Conservation (phyloP, 2,888 invertebrate species). For the Synanthedon formicaeformis region DNA sequence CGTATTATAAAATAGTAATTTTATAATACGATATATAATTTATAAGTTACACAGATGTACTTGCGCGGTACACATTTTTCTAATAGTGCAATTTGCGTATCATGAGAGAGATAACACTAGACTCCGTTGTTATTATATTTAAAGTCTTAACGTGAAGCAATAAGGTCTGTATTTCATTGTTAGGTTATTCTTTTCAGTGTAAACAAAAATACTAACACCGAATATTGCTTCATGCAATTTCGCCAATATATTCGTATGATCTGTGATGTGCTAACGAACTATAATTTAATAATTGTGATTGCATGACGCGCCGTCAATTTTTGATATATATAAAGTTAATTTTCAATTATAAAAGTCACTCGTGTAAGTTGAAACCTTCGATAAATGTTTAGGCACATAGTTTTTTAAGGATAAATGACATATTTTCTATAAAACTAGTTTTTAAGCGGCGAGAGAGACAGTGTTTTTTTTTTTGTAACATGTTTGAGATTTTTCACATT, state of each 20-base stretch:
- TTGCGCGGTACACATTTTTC: no score
- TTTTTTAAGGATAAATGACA: conserved; percentile 50
- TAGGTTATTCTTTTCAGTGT: no score
- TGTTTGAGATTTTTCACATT: conserved; percentile 36
- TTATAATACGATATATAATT: no score
- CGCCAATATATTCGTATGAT: conserved; percentile 33
- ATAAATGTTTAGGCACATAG: conserved; percentile 2
- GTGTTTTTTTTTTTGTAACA: conserved; percentile 24
- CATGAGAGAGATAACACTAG: no score
- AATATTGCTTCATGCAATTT: conserved; percentile 31
- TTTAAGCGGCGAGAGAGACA: conserved; percentile 6
- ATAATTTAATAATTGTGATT: conserved; percentile 17
- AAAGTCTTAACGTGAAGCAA: no score
- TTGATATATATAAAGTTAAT: neutral
- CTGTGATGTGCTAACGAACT: conserved; percentile 61
- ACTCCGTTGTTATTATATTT: no score
- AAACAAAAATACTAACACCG: no score
- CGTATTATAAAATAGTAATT: no score
- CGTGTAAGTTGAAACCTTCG: neutral
- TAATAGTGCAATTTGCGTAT: no score
- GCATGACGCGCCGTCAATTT: conserved; percentile 18
- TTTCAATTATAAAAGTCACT: conserved; percentile 3
- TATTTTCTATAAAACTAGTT: conserved; percentile 40
- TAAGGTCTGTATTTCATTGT: no score
- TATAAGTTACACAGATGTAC: no score